Evolutionary conservation across 2,888 invertebrate species (phyloP), one percentile per base, ranked within the genome.

Genomic region (Oscheius sp.): DNA sequence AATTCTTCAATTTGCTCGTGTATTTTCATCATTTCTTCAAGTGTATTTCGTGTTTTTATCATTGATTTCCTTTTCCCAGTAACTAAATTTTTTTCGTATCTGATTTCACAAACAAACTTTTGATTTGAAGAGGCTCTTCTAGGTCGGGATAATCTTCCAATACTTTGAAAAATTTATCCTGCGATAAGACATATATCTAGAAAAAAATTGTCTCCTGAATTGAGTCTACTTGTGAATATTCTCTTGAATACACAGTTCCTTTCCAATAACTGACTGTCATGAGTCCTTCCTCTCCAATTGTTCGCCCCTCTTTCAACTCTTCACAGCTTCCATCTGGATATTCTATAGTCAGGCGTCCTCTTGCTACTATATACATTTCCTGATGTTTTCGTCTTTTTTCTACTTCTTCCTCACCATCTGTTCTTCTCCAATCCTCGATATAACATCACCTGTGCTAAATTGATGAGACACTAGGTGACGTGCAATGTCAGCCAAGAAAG

Each of bases 391-490:
- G 5, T 22, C 6, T 44, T 3, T 28, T 62, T 12, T 47, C 17
- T 14, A 32, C 8, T 20, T 14, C 56, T 32, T 41, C 9, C 50
- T 63, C 24, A 73, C 75, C 61, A 30, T 69, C 24, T 72, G 71
- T 17, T 67, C 56, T 36, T 76, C 73, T 59, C 76, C 76, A 20
- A 63, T 68, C 36, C 70, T 68, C 26, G 69, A 68, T 6, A 76
- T 66, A n/a, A 76, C 68, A 54, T 76, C 73, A 26, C 72, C 74
- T 1, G 76, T 73, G 30, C 71, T 67, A 47, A 76, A 41, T 67
- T 26, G 24, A 12, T n/a, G 20, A 20, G 50, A 50, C n/a, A 22
- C 26, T 17, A 49, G 17, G 20, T 50, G 38, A 12, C 28, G 50
- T 24, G 41, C 63, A 14, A 64, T 12, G 17, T 51, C 51, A n/a